Evolutionary conservation across 2,113 vertebrate species (phyloP).

Genomic region (Microcebus ravelobensis): DNA sequence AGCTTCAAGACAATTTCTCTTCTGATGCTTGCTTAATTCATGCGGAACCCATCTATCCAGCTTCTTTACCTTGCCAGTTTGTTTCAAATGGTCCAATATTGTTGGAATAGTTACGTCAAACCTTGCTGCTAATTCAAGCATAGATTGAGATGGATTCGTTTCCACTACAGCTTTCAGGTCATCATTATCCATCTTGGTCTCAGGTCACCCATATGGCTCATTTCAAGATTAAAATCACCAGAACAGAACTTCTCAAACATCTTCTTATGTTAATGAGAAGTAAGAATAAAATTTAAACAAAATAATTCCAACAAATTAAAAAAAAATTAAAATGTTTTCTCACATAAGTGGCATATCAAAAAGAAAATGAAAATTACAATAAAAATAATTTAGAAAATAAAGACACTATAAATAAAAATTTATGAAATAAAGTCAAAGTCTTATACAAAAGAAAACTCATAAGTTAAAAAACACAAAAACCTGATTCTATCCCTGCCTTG

Average conservation of each 20-base stretch:
- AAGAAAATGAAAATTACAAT: neutral
- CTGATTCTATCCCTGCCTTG: neutral
- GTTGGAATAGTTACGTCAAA: too few relatives aligned
- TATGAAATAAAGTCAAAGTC: neutral
- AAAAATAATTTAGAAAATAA: constrained; percentile 7
- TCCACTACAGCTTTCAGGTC: too few relatives aligned
- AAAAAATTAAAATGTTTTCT: neutral
- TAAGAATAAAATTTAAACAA: constrained; percentile 20
- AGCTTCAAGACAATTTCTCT: too few relatives aligned
- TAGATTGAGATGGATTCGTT: too few relatives aligned
- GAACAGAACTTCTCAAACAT: neutral
- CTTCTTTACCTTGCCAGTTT: too few relatives aligned
- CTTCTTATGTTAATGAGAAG: neutral
- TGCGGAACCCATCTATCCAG: too few relatives aligned
- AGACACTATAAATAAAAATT: neutral
- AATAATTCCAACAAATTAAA: neutral
- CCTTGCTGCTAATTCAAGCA: too few relatives aligned
- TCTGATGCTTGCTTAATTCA: too few relatives aligned
- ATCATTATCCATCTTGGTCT: too few relatives aligned
- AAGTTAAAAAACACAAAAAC: neutral
- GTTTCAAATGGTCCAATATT: too few relatives aligned
- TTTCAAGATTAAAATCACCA: too few relatives aligned
- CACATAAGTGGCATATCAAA: neutral
- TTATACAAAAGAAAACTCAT: neutral
- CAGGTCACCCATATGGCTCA: too few relatives aligned